phyloP scores from a whole-genome alignment of 2,888 invertebrate genomes.

The Sphaeridia pumilis region DNA sequence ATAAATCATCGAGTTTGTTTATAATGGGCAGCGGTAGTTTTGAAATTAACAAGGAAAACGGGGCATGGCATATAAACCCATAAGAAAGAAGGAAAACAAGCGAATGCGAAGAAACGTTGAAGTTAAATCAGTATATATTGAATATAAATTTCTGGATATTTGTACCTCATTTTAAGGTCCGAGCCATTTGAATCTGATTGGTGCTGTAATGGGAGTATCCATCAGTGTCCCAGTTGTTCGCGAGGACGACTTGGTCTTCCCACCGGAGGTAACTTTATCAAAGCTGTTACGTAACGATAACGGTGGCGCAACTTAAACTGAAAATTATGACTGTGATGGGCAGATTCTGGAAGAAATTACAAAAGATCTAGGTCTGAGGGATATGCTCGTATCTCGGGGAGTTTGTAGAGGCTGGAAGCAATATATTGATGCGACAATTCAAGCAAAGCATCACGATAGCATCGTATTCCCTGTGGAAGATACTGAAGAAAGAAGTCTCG shows the following conservation, averaged over 20 bases:
- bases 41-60: no score
- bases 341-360: slow-evolving; percentile 24
- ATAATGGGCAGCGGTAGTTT: no score
- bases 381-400: slow-evolving; percentile 19
- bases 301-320: not conserved
- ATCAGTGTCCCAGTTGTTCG: slow-evolving; percentile 2
- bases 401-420: slow-evolving; percentile 21
- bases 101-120: no score
- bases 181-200: not conserved
- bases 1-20: no score
- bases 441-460: not conserved
- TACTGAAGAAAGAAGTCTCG: slow-evolving; percentile 3
- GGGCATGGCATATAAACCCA: no score
- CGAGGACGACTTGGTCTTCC: slow-evolving; percentile 18
- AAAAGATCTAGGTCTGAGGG: slow-evolving; percentile 16
- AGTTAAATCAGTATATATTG: no score
- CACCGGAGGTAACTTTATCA: slow-evolving; percentile 15
- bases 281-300: not conserved
- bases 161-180: no score
- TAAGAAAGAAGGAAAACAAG: no score
- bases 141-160: no score
- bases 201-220: slow-evolving; percentile 7
- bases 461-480: slow-evolving; percentile 5
- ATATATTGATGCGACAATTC: slow-evolving; percentile 2
- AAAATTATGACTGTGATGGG: not conserved